Evolutionary conservation across 2,113 vertebrate genomes (phyloP).

Genomic region (Miniopterus natalensis): DNA sequence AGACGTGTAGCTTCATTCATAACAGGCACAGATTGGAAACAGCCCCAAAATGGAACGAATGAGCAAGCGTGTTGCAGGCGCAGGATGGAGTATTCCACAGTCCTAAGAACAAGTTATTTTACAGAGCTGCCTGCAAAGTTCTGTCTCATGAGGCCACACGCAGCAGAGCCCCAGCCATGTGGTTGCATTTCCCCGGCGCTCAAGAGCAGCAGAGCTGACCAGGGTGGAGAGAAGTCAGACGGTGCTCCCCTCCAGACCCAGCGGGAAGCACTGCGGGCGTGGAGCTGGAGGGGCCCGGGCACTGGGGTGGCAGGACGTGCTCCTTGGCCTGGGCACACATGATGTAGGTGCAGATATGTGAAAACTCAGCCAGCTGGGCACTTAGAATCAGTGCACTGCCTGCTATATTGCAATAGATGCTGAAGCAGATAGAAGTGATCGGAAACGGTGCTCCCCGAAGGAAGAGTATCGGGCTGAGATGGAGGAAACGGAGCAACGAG

Average conservation of each 20-base stretch:
- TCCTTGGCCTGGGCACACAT: not conserved
- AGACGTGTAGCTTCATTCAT: not conserved
- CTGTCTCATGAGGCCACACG: not conserved
- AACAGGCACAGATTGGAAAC: not conserved
- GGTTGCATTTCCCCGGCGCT: not conserved
- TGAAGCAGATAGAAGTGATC: not conserved
- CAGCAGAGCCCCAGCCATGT: rapidly evolving
- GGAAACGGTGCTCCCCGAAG: not conserved
- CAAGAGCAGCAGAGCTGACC: not conserved
- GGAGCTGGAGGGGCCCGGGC: too few species aligned
- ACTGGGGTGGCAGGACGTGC: too few species aligned
- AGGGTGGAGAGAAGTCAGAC: too few species aligned
- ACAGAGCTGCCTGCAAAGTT: not conserved
- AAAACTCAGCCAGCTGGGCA: not conserved
- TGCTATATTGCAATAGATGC: not conserved
- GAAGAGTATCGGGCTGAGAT: not conserved
- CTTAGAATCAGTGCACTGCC: not conserved
- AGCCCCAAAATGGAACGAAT: not conserved
- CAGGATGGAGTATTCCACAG: rapidly evolving
- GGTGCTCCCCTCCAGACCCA: too few species aligned
- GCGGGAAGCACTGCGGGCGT: too few species aligned
- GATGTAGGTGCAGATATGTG: not conserved
- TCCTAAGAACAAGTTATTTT: not conserved
- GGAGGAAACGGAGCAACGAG: rapidly evolving
- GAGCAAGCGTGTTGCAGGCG: not conserved